Conservation (phyloP, 2,888 invertebrate genomes). For the Drosophila quinaria region DNA sequence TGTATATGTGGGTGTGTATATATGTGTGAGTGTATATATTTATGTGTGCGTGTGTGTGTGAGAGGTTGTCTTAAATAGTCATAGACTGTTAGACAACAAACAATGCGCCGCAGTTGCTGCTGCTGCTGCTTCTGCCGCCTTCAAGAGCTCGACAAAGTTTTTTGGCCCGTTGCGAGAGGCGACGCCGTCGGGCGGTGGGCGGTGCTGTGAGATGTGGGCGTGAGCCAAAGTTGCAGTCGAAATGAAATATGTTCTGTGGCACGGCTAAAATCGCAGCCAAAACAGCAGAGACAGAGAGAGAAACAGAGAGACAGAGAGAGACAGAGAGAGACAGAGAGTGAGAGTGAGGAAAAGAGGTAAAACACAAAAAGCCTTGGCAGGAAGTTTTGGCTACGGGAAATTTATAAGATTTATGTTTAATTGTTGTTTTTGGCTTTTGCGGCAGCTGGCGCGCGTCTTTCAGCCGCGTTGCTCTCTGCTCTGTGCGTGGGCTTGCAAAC, state of each 20-base stretch:
- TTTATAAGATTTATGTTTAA: conserved; percentile 80
- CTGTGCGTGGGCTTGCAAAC: conserved; percentile 58
- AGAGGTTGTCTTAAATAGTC: conserved; percentile 71
- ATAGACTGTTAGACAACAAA: conserved; percentile 79
- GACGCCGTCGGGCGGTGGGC: conserved; percentile 5
- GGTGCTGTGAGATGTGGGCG: conserved; percentile 63
- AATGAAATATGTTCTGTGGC: conserved; percentile 78
- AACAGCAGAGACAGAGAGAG: conserved; percentile 8
- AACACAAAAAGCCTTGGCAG: conserved; percentile 71
- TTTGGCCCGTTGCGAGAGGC: conserved; percentile 36
- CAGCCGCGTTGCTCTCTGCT: not conserved
- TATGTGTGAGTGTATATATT: conserved; percentile 22
- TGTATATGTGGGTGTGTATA: conserved; percentile 19
- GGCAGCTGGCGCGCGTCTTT: conserved; percentile 68
- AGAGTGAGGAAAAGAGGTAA: conserved; percentile 11
- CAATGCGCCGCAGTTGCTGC: conserved; percentile 57
- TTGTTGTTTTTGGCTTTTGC: conserved; percentile 80
- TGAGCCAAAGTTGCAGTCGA: conserved; percentile 76
- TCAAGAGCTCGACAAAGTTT: conserved; percentile 62
- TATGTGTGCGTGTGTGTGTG: conserved; percentile 25
- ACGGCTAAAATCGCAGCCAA: conserved; percentile 71
- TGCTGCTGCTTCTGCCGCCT: conserved; percentile 21
- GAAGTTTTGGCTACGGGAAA: conserved; percentile 79
- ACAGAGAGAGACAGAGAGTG: not conserved
- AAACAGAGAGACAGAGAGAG: not conserved